A percentile compares a stretch with the other conserved stretches of the same genome.
These are phyloP conservation scores for Diploptera punctata DNA, from an alignment of 2,888 invertebrate species.

Conservation along the genomic window DNA sequence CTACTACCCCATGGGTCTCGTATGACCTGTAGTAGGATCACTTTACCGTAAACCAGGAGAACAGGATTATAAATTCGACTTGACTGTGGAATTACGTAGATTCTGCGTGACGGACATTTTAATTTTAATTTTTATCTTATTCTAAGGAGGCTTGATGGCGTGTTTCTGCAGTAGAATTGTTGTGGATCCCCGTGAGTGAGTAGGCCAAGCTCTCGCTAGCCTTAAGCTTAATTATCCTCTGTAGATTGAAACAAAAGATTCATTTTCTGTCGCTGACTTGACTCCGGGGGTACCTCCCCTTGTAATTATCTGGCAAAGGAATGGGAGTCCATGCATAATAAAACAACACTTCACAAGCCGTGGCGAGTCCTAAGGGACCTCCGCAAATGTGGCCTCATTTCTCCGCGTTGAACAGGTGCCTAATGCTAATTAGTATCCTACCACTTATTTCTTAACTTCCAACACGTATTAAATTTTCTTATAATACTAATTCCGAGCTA, in stretches of 20 bases:
- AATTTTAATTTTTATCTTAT: too few relatives aligned
- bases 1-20: too few relatives aligned
- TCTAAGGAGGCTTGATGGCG: background rate
- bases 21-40: too few relatives aligned
- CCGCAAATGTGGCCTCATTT: background rate
- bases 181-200: background rate
- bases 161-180: background rate
- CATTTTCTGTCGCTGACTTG: conserved; percentile 40
- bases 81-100: too few relatives aligned
- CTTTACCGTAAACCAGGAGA: too few relatives aligned
- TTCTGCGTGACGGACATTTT: too few relatives aligned
- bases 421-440: background rate
- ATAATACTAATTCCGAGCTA: too few relatives aligned
- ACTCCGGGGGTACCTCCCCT: conserved; percentile 29
- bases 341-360: conserved; percentile 30
- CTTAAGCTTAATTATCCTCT: conserved; percentile 41
- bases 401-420: background rate
- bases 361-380: background rate
- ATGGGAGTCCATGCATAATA: conserved; percentile 32
- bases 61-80: too few relatives aligned
- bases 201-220: conserved; percentile 26
- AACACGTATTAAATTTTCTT: too few relatives aligned
- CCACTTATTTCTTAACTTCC: too few relatives aligned
- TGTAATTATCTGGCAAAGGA: conserved; percentile 38
- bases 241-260: conserved; percentile 44